Conservation (phyloP, 2,113 vertebrate species). For the Puma concolor region DNA sequence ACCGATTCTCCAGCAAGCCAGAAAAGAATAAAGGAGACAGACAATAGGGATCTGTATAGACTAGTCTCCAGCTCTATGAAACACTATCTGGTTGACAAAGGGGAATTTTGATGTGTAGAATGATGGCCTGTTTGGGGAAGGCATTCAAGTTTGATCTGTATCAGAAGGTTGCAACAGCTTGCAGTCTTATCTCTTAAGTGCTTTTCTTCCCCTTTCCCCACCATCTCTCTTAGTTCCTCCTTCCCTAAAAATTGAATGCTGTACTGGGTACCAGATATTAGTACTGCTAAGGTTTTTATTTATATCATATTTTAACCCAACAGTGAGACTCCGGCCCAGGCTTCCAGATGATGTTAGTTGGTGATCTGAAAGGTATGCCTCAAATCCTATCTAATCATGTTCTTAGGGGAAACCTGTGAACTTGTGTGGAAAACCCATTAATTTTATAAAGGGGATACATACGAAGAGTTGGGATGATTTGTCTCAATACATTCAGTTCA, state of each 20-base stretch:
- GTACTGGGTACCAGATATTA: background rate
- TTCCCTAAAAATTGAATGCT: background rate
- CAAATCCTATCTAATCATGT: background rate
- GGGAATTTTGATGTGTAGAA: too few species aligned
- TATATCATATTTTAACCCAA: background rate
- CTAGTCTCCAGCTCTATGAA: background rate
- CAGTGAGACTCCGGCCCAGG: background rate
- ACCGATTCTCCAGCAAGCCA: too few species aligned
- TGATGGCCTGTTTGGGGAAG: background rate
- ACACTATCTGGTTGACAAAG: fast-evolving
- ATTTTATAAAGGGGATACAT: background rate
- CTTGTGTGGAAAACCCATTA: background rate
- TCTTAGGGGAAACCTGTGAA: background rate
- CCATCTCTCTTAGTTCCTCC: background rate
- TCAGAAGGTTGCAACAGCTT: background rate
- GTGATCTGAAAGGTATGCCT: background rate
- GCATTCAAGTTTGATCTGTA: background rate
- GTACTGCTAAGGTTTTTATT: background rate
- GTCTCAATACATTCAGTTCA: background rate
- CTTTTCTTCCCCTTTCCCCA: background rate
- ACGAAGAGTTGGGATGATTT: background rate
- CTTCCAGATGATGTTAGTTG: background rate
- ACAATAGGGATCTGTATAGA: fast-evolving
- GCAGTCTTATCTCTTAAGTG: background rate
- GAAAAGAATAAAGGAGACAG: background rate